Evolutionary conservation across 2,113 vertebrate genomes (phyloP).

Genomic region (Dicaeum eximium): DNA sequence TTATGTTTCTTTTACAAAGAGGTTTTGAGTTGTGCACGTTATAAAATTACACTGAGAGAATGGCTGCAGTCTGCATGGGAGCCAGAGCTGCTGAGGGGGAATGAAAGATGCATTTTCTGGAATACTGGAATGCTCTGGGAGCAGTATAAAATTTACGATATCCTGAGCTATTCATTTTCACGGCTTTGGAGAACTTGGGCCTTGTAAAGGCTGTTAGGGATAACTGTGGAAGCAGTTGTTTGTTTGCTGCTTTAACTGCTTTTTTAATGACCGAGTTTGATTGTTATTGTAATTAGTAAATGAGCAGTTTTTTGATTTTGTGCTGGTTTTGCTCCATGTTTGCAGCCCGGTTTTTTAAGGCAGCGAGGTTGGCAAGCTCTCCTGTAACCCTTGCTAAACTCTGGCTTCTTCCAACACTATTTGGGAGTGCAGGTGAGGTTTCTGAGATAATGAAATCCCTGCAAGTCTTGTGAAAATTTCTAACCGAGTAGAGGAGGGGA

Average conservation of each 20-base stretch:
- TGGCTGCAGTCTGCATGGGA: constrained; percentile 33
- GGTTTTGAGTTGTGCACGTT: constrained; percentile 48
- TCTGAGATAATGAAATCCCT: neutral
- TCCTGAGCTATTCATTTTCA: constrained; percentile 49
- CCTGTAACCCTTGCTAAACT: neutral
- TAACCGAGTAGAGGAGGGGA: neutral
- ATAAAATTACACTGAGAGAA: constrained; percentile 31
- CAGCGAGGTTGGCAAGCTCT: neutral
- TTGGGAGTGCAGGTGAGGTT: neutral
- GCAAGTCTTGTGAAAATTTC: neutral
- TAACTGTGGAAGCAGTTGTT: constrained; percentile 24
- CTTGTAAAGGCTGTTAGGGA: neutral
- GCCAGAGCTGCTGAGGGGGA: neutral
- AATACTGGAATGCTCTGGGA: constrained; percentile 1
- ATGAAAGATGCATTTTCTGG: constrained; percentile 28
- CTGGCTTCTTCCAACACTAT: neutral
- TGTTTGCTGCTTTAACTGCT: neutral
- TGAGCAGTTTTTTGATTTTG: neutral
- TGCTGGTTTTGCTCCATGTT: neutral
- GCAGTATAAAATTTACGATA: constrained; percentile 31
- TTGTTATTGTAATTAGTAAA: constrained; percentile 42
- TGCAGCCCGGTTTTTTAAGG: neutral
- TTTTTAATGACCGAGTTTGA: constrained; percentile 15
- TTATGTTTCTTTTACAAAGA: constrained; percentile 63
- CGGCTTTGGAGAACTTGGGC: neutral